These are phyloP conservation scores for Lissocephala sabroskyi DNA, from an alignment of 2,888 invertebrate species.

Conservation along the genomic window DNA sequence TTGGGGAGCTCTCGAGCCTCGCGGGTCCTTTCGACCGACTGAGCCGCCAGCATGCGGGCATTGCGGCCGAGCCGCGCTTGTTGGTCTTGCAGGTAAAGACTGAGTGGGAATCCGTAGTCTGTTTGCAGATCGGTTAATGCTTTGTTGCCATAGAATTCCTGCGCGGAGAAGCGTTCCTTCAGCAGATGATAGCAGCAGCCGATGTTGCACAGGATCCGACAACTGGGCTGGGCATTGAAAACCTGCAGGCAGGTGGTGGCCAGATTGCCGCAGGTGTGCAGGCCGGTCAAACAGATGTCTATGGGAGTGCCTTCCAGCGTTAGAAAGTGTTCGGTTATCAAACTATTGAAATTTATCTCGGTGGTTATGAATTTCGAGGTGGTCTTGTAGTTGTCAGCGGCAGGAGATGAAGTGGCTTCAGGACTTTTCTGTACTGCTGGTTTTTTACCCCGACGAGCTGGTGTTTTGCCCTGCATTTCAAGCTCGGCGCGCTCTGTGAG, in stretches of 20 bases:
- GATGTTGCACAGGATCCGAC: constrained; percentile 82
- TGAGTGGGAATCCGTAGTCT: constrained; percentile 79
- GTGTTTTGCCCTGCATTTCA: constrained; percentile 70
- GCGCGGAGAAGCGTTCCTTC: constrained; percentile 74
- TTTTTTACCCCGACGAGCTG: constrained; percentile 57
- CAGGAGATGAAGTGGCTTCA: background rate
- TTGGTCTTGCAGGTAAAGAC: constrained; percentile 75
- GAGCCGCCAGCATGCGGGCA: constrained; percentile 89
- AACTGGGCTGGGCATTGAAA: constrained; percentile 75
- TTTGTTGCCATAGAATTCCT: constrained; percentile 67
- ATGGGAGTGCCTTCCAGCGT: constrained; percentile 12
- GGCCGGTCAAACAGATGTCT: constrained; percentile 79
- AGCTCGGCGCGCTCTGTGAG: constrained; percentile 74
- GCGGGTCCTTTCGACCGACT: constrained; percentile 83
- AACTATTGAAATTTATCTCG: constrained; percentile 74
- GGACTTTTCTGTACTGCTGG: constrained; percentile 17
- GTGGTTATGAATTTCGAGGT: constrained; percentile 77
- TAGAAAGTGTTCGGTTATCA: constrained; percentile 74
- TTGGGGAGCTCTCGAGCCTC: constrained; percentile 75
- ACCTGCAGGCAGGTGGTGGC: constrained; percentile 81
- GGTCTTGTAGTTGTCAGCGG: constrained; percentile 75
- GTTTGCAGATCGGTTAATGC: constrained; percentile 51
- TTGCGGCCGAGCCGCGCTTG: constrained; percentile 78
- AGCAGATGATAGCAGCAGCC: constrained; percentile 94
- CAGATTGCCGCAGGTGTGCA: constrained; percentile 93